Percentiles rank a stretch among this genome's conserved stretches.
phyloP scores from a whole-genome alignment of 2,113 vertebrate genomes.

The Limanda limanda region DNA sequence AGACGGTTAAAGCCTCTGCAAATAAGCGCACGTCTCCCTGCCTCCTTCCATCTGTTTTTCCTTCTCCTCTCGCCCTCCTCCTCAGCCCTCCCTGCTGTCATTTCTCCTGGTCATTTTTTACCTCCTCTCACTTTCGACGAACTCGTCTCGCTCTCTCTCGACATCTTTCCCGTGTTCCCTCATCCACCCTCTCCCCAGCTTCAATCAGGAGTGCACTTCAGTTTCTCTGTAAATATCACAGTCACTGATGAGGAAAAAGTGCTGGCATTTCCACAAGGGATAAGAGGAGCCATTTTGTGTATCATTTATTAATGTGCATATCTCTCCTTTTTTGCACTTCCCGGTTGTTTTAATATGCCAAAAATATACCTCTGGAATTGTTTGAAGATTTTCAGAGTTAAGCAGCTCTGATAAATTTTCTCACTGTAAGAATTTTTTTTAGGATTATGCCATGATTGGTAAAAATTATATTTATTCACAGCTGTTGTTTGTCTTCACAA shows the following conservation, averaged over 20 bases:
- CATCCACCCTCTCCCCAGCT: conserved; percentile 9
- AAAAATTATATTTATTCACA: conserved; percentile 28
- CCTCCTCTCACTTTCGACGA: conserved; percentile 24
- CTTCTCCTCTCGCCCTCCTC: conserved; percentile 5
- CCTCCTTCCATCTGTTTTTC: conserved; percentile 48
- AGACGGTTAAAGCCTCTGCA: conserved; percentile 69
- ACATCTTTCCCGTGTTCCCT: conserved; percentile 28
- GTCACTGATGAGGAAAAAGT: conserved; percentile 71
- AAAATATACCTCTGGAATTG: not conserved
- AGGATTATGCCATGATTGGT: not conserved
- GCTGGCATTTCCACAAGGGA: conserved; percentile 64
- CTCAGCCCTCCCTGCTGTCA: conserved; percentile 37
- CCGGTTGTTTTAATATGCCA: conserved; percentile 11
- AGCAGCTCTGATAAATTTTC: conserved; percentile 9
- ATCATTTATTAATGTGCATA: conserved; percentile 71
- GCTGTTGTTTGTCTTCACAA: conserved; percentile 13
- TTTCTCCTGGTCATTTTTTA: conserved; percentile 41
- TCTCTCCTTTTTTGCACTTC: conserved; percentile 30
- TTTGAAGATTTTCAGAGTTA: not conserved
- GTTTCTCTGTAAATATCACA: conserved; percentile 79
- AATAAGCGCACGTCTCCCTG: conserved; percentile 64
- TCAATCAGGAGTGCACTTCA: conserved; percentile 59
- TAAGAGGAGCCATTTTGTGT: conserved; percentile 78
- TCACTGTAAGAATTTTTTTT: not conserved
- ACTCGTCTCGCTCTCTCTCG: conserved; percentile 9